These are phyloP conservation scores for Caranx ignobilis DNA, from an alignment of 2,113 vertebrate genomes.

Conservation along the genomic window DNA sequence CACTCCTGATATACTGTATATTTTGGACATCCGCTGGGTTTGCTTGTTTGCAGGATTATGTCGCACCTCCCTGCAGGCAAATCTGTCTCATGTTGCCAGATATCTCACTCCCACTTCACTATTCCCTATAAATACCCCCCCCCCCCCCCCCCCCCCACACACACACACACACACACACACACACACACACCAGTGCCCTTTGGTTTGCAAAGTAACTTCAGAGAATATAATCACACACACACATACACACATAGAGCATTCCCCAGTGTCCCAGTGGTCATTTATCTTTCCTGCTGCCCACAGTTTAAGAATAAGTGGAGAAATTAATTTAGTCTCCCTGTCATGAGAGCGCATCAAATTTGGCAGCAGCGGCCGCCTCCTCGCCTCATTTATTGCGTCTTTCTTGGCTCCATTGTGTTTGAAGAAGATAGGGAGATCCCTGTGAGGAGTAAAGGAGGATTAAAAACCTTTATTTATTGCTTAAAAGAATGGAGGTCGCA, in stretches of 20 bases:
- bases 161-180: too few relatives aligned
- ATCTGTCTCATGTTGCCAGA: slow-evolving; percentile 33
- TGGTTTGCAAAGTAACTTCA: slow-evolving; percentile 66
- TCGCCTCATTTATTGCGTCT: slow-evolving; percentile 35
- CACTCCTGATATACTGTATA: slow-evolving; percentile 37
- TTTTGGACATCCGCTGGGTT: slow-evolving; percentile 34
- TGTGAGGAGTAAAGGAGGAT: slow-evolving; percentile 25
- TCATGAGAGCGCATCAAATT: slow-evolving; percentile 55
- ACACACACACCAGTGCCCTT: neutral
- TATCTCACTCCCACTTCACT: slow-evolving; percentile 4
- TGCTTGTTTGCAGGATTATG: slow-evolving; percentile 65
- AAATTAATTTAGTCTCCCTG: slow-evolving; percentile 63
- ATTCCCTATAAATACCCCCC: neutral
- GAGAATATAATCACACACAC: slow-evolving; percentile 28
- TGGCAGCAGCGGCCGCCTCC: slow-evolving; percentile 3
- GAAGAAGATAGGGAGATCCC: slow-evolving; percentile 33
- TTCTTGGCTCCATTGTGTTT: slow-evolving; percentile 52
- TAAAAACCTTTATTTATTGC: slow-evolving; percentile 50
- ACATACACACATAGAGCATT: slow-evolving; percentile 4
- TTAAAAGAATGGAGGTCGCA: slow-evolving; percentile 29
- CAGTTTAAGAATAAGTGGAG: slow-evolving; percentile 41
- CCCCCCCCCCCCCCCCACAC: too few relatives aligned
- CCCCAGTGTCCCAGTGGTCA: slow-evolving; percentile 46
- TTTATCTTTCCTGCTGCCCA: slow-evolving; percentile 59
- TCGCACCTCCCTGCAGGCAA: slow-evolving; percentile 64